Evolutionary conservation across 2,113 vertebrate genomes (phyloP), one percentile per base, ranked within the genome.

Genomic region (Stigmatopora argus): DNA sequence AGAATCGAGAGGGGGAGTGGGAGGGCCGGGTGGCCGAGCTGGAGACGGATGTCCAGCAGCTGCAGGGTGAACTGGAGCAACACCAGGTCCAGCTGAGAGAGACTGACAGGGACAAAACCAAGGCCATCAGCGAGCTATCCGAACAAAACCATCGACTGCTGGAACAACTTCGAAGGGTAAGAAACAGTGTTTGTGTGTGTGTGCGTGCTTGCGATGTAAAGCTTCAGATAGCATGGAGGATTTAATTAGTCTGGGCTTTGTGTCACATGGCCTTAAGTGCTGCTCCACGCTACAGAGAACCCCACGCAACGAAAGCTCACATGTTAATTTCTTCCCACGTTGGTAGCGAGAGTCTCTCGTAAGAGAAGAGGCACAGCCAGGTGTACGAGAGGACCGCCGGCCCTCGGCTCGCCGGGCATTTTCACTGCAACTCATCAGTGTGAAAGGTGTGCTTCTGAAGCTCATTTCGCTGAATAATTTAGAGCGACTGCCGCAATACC

Each of bases 141-240:
- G 96, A 99, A 86, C 95, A 99, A 89, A 99, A 99, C 93, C 95
- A 99, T 71, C 92, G 94, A 79, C 91, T 99, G 72, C 81, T 99
- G 86, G 96, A 99, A 88, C 95, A 99, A 85, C 96, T 99, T 83
- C 96, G 86, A 83, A 92, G 92, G 93, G 97, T 99, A 78, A 98
- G 96, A 85, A 56, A 18, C 18, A 23, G 17, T 6, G 7, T 58
- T 2, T 15, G 21, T 68, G 52, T 55, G 23, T 9, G 21, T 58
- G 49, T 53, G 51, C 48, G 41, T 62, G 65, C 35, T 59, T 69
- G 56, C 62, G 35, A 67, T 66, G 9, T 35, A 13, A 63, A 15
- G 68, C 74, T 71, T 70, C 58, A 64, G 45, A 62, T 26, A 5
- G 60, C 44, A 58, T 57, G 1, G 66, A 71, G 48, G 59, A 74